Base-by-base conservation (phyloP, 2,888 invertebrate species). In the Eupsilia transversa region DNA sequence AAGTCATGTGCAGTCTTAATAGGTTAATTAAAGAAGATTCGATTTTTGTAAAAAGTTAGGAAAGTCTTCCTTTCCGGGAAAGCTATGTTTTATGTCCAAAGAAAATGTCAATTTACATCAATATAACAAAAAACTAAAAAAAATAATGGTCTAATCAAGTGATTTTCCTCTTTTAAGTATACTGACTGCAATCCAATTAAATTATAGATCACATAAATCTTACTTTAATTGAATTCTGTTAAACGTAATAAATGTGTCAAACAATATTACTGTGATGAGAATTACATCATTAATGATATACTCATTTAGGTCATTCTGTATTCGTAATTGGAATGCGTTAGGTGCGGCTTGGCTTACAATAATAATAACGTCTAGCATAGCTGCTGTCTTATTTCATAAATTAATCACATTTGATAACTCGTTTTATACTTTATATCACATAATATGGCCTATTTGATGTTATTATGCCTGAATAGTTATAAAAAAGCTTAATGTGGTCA, bases 281-380 rank as follows among this genome's bases (percentile, higher is more conserved):
- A 74, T 82, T 73, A 64, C 10, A 35, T 68, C 43, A 81, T 49
- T 67, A 68, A 77, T 67, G 61, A 43, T 43, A 61, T 27, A 61
- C 9, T 46, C 35, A 66, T 67, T 41, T 33, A 60, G 17, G 41
- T 49, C 38, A 41, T 17, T 46, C 23, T 33, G 23, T n/a, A 10
- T 76, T 63, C 10, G 38, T 33, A 78, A 57, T 78, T 52, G 77
- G 72, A 77, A 77, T 72, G 78, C 56, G 41, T 35, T 49, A 35
- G 78, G 78, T 72, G 78, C 71, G 56, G 77, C 78, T 17, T 57
- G 14, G 5, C 41, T 49, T 41, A 30, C 78, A 52, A 52, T 78
- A 52, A 52, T 71, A 71, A 63, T 63, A 27, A 56, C 17, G 43
- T 73, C 5, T 54, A n/a, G 10, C 72, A 33, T 14, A 9, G 30